These are phyloP conservation scores for Gobiocypris rarus DNA, from an alignment of 2,113 vertebrate genomes.

Conservation along the genomic window DNA sequence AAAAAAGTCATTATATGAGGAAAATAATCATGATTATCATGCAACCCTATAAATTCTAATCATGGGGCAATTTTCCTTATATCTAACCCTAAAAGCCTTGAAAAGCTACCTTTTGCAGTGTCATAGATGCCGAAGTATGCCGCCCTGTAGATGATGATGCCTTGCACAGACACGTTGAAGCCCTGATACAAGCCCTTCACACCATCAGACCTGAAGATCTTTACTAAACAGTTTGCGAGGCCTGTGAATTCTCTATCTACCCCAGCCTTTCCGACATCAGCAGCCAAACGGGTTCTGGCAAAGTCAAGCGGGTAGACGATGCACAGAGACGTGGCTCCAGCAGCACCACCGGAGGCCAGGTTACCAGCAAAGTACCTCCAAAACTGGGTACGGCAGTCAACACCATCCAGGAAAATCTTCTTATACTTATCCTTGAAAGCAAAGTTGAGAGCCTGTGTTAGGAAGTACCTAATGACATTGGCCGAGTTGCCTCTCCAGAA, in stretches of 20 bases:
- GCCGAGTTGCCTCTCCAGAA: constrained; percentile 92
- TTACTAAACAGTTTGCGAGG: constrained; percentile 82
- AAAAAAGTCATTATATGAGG: too few relatives aligned
- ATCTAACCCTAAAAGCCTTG: neutral
- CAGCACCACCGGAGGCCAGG: constrained; percentile 85
- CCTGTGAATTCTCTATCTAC: constrained; percentile 81
- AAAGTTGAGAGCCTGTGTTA: constrained; percentile 91
- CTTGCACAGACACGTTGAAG: constrained; percentile 91
- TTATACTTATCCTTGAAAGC: constrained; percentile 95
- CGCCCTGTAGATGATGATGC: constrained; percentile 96
- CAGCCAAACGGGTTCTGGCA: constrained; percentile 85
- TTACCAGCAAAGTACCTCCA: constrained; percentile 91
- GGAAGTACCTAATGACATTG: constrained; percentile 92
- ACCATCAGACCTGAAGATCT: constrained; percentile 83
- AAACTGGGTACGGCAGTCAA: constrained; percentile 87
- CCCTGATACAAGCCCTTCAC: constrained; percentile 84
- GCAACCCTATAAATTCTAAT: neutral
- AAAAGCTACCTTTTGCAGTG: constrained; percentile 86
- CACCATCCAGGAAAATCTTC: constrained; percentile 85
- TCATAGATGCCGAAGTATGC: constrained; percentile 95
- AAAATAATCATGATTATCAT: neutral
- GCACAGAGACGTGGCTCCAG: constrained; percentile 87
- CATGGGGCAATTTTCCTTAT: neutral
- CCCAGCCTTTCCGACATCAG: constrained; percentile 84
- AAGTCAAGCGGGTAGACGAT: constrained; percentile 91